phyloP scores from a whole-genome alignment of 2,797 vertebrate species.

The Malurus leucopterus region DNA sequence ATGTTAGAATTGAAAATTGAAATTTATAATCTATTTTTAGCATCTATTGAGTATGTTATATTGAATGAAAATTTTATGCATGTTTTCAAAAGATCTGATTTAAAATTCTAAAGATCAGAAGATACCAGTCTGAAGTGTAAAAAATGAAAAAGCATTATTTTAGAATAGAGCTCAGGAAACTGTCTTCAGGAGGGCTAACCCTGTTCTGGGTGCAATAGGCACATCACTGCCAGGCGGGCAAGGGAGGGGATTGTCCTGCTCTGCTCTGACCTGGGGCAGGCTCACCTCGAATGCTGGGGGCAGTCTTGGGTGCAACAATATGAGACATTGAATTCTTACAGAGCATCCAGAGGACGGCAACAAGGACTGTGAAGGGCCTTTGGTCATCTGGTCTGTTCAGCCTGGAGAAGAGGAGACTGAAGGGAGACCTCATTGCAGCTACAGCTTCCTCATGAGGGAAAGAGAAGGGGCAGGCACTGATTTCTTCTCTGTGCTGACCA shows the following conservation, averaged over 20 bases:
- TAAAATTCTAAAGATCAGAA: background rate
- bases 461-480: background rate
- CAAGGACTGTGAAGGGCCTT: background rate
- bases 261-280: accelerated
- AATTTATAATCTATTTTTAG: background rate
- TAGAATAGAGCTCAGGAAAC: background rate
- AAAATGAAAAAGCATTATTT: background rate
- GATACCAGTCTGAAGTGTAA: background rate
- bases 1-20: background rate
- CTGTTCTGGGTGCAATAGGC: background rate
- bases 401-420: background rate
- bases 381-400: background rate
- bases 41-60: background rate
- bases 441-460: background rate
- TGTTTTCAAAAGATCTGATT: background rate
- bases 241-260: background rate
- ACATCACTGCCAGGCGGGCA: accelerated
- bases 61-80: background rate
- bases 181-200: background rate
- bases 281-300: accelerated
- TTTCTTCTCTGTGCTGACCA: too few species aligned
- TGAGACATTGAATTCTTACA: accelerated
- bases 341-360: background rate
- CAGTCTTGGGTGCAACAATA: background rate
- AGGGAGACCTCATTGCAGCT: accelerated